Conservation (phyloP, 2,113 vertebrate genomes). For the Ailurus styani region DNA sequence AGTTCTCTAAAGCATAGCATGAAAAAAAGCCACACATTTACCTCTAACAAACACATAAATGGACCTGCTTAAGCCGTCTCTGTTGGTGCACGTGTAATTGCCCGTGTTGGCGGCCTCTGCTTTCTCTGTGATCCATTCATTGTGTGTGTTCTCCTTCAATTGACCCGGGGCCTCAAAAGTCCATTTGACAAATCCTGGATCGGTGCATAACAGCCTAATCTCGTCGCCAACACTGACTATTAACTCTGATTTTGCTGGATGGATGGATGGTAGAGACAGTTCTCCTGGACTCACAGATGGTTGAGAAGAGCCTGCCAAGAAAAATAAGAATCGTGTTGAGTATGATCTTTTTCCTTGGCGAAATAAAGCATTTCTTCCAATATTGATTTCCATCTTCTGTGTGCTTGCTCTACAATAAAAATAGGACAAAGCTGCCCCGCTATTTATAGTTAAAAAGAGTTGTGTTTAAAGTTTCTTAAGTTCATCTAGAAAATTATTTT, state of each 20-base stretch:
- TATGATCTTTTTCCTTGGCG: conserved; percentile 41
- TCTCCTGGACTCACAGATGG: conserved; percentile 63
- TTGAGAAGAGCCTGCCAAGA: conserved; percentile 76
- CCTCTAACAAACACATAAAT: conserved; percentile 95
- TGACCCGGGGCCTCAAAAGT: conserved; percentile 71
- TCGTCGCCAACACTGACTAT: conserved; percentile 75
- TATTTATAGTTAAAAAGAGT: conserved; percentile 48
- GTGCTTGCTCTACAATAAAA: conserved; percentile 49
- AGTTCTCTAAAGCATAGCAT: neutral
- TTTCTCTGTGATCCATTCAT: conserved; percentile 68
- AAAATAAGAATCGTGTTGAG: conserved; percentile 48
- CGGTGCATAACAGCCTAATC: conserved; percentile 67
- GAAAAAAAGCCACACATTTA: conserved; percentile 72
- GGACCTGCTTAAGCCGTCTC: conserved; percentile 77
- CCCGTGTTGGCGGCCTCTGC: conserved; percentile 80
- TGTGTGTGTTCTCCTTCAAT: neutral
- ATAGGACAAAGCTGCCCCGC: conserved; percentile 44
- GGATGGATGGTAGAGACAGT: conserved; percentile 60
- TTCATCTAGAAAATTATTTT: conserved; percentile 32
- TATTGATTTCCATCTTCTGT: conserved; percentile 49
- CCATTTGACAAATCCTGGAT: conserved; percentile 76
- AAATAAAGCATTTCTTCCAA: conserved; percentile 55
- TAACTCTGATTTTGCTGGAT: conserved; percentile 58
- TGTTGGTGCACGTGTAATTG: conserved; percentile 88
- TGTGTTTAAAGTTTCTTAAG: conserved; percentile 30